Evolutionary conservation across 2,797 vertebrate species (phyloP).

Genomic region (Micrastur ruficollis): DNA sequence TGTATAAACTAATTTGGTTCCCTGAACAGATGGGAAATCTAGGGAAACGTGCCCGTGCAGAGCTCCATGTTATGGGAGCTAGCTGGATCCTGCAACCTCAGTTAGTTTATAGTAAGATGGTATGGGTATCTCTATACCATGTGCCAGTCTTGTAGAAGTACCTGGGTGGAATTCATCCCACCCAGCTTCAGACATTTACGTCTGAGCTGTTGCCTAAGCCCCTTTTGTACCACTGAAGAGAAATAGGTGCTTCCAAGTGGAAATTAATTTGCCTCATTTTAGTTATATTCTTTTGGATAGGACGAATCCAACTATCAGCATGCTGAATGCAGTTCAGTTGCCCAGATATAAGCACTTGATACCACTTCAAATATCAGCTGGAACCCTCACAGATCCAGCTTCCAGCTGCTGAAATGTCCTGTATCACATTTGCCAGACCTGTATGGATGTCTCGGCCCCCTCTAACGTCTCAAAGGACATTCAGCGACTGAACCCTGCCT

Average conservation of each 20-base stretch:
- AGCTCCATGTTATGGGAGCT: neutral
- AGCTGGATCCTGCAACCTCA: neutral
- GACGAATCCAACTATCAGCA: neutral
- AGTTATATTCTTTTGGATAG: neutral
- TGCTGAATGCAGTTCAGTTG: neutral
- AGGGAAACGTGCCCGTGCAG: rapidly evolving
- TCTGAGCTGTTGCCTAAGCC: neutral
- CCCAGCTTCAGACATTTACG: neutral
- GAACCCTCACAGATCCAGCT: neutral
- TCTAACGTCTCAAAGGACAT: neutral
- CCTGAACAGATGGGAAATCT: neutral
- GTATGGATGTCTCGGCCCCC: neutral
- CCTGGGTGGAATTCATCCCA: neutral
- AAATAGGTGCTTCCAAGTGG: neutral
- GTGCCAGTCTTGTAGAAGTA: neutral
- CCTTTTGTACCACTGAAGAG: neutral
- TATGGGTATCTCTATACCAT: neutral
- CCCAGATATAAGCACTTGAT: neutral
- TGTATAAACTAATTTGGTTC: neutral
- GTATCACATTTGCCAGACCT: neutral
- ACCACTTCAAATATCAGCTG: neutral
- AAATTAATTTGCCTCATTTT: neutral
- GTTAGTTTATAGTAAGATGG: neutral
- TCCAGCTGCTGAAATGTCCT: neutral
- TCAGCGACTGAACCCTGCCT: neutral